These are phyloP conservation scores for Bos javanicus DNA, from an alignment of 2,113 vertebrate species.

Conservation along the genomic window DNA sequence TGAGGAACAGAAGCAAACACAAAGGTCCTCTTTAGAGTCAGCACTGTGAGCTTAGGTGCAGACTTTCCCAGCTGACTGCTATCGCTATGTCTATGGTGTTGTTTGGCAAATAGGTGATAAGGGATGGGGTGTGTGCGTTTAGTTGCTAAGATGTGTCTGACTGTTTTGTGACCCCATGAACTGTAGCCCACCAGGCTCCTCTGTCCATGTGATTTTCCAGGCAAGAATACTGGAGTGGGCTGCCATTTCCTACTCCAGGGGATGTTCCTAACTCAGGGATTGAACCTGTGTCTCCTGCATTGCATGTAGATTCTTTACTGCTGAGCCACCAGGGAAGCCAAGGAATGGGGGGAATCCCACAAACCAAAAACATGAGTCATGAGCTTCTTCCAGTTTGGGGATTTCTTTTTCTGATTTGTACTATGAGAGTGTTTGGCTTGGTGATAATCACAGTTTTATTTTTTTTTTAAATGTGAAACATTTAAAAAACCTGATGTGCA, in stretches of 20 bases:
- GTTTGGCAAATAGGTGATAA: not conserved
- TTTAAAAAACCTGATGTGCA: not conserved
- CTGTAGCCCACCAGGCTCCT: not conserved
- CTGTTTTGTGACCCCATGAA: not conserved
- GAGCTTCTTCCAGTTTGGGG: not conserved
- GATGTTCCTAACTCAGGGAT: not conserved
- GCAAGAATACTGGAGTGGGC: not conserved
- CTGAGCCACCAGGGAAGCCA: not conserved
- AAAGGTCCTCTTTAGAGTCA: not conserved
- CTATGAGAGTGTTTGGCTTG: not conserved
- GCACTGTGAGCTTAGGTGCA: not conserved
- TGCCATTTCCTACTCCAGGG: not conserved
- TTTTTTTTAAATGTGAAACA: not conserved
- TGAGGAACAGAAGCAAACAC: not conserved
- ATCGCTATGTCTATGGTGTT: accelerated
- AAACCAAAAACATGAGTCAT: not conserved
- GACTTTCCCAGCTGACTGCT: not conserved
- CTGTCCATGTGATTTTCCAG: not conserved
- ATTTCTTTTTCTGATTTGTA: not conserved
- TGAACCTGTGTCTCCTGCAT: not conserved
- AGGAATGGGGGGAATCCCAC: not conserved
- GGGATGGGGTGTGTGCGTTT: not conserved
- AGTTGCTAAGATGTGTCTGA: not conserved
- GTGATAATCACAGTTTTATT: not conserved
- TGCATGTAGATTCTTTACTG: not conserved